Conservation (phyloP, 1,140 invertebrate species). For the Sycophila sp. region DNA sequence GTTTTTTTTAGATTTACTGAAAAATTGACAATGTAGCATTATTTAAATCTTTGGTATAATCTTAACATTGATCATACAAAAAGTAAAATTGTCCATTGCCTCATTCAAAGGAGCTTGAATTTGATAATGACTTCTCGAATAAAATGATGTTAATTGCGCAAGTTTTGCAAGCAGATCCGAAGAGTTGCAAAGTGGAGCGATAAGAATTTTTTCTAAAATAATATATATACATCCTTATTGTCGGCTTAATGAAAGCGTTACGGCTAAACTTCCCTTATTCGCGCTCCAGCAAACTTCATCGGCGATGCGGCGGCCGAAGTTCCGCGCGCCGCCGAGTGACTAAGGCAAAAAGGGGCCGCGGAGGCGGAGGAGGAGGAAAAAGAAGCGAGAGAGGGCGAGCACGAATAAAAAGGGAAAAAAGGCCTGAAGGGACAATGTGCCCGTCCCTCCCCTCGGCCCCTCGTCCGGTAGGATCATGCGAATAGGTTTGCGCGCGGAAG, state of each 20-base stretch:
- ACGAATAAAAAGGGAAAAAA: neutral
- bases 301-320: neutral
- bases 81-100: no score
- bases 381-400: neutral
- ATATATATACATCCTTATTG: no score
- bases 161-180: no score
- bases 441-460: neutral
- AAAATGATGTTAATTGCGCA: no score
- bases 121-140: no score
- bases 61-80: no score
- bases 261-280: slow-evolving; percentile 15
- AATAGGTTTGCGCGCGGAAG: slow-evolving; percentile 44
- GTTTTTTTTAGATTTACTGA: no score
- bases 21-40: no score
- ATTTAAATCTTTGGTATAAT: no score
- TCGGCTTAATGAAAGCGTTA: neutral
- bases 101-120: no score
- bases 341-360: slow-evolving; percentile 6
- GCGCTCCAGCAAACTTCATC: slow-evolving; percentile 15
- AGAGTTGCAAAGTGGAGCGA: no score
- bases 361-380: neutral
- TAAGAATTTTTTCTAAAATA: no score
- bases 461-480: slow-evolving; percentile 13
- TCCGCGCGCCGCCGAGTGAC: neutral
- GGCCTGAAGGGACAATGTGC: slow-evolving; percentile 13